Percentiles rank a stretch among this genome's conserved stretches.
Conservation (phyloP, 2,113 vertebrate genomes). For the Oenanthe oenanthe region DNA sequence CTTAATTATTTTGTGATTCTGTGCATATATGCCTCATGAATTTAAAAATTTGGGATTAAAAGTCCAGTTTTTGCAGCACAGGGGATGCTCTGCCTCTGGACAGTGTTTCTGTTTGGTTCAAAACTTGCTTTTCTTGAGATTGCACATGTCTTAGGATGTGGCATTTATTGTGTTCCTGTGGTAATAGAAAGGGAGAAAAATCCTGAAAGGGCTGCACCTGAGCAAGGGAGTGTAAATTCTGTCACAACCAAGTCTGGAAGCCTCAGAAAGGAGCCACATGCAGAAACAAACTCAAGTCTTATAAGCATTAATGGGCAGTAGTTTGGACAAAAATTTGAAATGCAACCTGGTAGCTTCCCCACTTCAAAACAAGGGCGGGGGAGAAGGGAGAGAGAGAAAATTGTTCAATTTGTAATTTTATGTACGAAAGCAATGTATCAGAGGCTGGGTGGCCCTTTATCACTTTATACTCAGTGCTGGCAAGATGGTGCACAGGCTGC, state of each 20-base stretch:
- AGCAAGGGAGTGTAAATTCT: not conserved
- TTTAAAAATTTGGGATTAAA: not conserved
- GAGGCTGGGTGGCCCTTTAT: not conserved
- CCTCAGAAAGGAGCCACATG: not conserved
- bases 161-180: not conserved
- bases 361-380: fast-evolving
- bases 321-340: not conserved
- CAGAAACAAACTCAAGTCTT: not conserved
- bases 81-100: not conserved
- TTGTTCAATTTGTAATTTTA: not conserved
- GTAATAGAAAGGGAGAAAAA: not conserved
- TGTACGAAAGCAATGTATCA: not conserved
- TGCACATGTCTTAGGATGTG: not conserved
- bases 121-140: not conserved
- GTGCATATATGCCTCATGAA: not conserved
- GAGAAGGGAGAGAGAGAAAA: fast-evolving
- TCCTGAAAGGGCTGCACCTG: not conserved
- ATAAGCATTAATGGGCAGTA: too few species aligned
- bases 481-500: not conserved
- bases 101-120: fast-evolving
- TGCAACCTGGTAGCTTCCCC: not conserved
- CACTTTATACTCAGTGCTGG: fast-evolving
- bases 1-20: not conserved
- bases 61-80: not conserved
- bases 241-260: not conserved